phyloP scores from a whole-genome alignment of 2,113 vertebrate species.

The Megaceryle maxima region DNA sequence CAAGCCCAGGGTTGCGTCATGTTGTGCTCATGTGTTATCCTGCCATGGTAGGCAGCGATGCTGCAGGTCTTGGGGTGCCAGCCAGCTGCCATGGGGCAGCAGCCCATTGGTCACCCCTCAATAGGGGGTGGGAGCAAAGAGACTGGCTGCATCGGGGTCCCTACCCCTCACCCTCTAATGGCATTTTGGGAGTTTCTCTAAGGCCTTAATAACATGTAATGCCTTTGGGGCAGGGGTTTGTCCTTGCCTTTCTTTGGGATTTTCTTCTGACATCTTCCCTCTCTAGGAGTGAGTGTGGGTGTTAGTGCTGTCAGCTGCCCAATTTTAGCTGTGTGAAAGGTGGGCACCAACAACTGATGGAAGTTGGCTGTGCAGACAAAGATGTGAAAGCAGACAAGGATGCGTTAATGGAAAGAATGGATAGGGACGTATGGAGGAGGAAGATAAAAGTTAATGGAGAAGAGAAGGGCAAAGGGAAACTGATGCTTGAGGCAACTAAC shows the following conservation, averaged over 20 bases:
- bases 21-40: neutral
- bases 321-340: neutral
- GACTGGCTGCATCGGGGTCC: accelerated
- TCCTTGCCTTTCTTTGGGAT: neutral
- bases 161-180: neutral
- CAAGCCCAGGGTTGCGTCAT: accelerated
- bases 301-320: neutral
- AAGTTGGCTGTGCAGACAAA: neutral
- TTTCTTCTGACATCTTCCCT: neutral
- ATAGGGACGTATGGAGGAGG: neutral
- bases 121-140: neutral
- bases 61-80: accelerated
- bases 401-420: neutral
- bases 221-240: neutral
- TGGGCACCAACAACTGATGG: accelerated
- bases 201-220: neutral
- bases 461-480: neutral
- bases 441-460: neutral
- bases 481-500: neutral
- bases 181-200: neutral
- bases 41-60: neutral
- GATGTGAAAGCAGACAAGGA: neutral
- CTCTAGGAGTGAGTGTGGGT: neutral
- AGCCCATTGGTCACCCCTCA: neutral
- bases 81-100: neutral